Evolutionary conservation across 2,113 vertebrate species (phyloP).

Genomic region (Otocyon megalotis): DNA sequence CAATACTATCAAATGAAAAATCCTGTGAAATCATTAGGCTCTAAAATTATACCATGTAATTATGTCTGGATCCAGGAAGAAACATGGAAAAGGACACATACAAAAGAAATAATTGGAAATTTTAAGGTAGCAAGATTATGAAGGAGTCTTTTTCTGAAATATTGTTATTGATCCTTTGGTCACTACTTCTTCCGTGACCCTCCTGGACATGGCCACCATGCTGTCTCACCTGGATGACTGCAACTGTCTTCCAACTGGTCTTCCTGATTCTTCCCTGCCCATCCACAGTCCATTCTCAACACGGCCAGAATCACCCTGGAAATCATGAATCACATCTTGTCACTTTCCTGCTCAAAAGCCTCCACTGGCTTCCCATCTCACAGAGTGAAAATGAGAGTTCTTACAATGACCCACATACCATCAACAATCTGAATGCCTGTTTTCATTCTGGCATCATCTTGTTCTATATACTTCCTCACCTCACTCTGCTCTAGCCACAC

Average conservation of each 20-base stretch:
- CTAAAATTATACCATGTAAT: neutral
- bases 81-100: neutral
- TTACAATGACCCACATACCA: neutral
- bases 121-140: neutral
- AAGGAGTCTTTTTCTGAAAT: neutral
- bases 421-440: neutral
- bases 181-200: neutral
- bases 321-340: neutral
- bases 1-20: slow-evolving; percentile 34
- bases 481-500: neutral
- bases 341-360: slow-evolving; percentile 8
- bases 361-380: neutral
- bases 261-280: neutral
- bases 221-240: neutral
- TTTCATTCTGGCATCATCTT: neutral
- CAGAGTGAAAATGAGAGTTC: neutral
- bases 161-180: neutral
- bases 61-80: neutral
- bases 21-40: neutral
- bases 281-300: neutral
- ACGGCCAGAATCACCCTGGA: neutral
- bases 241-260: neutral
- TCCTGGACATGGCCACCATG: neutral
- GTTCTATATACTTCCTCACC: neutral
- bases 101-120: slow-evolving; percentile 37